These are phyloP conservation scores for Pseudomyrmex concolor DNA, from an alignment of 1,140 invertebrate genomes.

Conservation along the genomic window DNA sequence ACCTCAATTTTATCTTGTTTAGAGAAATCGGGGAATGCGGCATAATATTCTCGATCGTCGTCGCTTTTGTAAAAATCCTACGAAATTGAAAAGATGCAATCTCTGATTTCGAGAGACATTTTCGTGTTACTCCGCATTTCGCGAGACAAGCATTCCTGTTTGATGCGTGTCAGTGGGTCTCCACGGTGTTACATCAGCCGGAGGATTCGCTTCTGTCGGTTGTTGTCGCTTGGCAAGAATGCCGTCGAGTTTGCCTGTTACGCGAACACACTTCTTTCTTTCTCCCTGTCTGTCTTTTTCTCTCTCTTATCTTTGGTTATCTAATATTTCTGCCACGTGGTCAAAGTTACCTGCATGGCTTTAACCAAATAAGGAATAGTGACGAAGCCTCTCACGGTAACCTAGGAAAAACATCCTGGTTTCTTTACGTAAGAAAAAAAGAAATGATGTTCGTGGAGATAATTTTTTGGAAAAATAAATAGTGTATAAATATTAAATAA, in stretches of 20 bases:
- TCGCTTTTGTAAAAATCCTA: constrained; percentile 3
- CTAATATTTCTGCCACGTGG: constrained; percentile 24
- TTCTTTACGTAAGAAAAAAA: background rate
- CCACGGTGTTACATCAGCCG: constrained; percentile 79
- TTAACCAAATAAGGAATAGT: constrained; percentile 25
- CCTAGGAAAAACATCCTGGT: background rate
- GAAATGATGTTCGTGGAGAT: too few relatives aligned
- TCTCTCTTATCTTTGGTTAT: constrained; percentile 33
- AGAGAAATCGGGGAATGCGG: background rate
- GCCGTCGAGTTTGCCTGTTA: constrained; percentile 56
- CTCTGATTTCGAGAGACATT: constrained; percentile 4
- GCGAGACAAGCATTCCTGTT: constrained; percentile 57
- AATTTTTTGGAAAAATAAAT: too few relatives aligned
- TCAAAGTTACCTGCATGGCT: constrained; percentile 1
- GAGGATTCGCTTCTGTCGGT: constrained; percentile 73
- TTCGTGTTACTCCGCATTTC: constrained; percentile 28
- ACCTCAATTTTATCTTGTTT: background rate
- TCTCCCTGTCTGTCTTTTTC: background rate
- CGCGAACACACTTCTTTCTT: constrained; percentile 37
- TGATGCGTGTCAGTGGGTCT: constrained; percentile 81
- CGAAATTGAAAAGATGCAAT: background rate
- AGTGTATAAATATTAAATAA: too few relatives aligned
- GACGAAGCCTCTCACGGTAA: background rate
- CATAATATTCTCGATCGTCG: background rate
- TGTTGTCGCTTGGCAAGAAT: constrained; percentile 56